Conservation (phyloP, 2,888 invertebrate species). For the Troides oblongomaculatus region DNA sequence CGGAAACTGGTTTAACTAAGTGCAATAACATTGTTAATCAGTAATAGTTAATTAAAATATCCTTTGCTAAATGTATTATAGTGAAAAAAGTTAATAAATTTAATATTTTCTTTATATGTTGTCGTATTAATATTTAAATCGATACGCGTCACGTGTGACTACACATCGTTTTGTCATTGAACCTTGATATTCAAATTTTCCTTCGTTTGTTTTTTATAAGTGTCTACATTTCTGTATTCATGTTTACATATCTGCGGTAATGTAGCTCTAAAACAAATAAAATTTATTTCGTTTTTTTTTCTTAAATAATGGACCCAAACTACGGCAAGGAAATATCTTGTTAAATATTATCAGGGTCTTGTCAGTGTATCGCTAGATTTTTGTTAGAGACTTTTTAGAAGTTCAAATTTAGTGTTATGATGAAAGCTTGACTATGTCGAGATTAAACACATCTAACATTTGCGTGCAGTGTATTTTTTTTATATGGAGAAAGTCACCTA, state of each 20-base stretch:
- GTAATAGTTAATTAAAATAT: too few relatives aligned
- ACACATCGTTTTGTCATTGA: not conserved
- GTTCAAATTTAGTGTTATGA: too few relatives aligned
- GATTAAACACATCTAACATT: not conserved
- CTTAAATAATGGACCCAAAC: not conserved
- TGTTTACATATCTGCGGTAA: not conserved
- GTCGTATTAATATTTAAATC: not conserved
- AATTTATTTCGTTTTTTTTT: too few relatives aligned
- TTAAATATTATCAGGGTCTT: too few relatives aligned
- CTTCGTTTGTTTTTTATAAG: too few relatives aligned
- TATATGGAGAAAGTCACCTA: constrained; percentile 51
- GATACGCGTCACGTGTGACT: not conserved
- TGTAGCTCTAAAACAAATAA: not conserved
- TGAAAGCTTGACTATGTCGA: too few relatives aligned
- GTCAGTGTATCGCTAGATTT: too few relatives aligned
- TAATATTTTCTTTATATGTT: not conserved
- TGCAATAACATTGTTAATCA: too few relatives aligned
- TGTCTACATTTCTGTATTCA: not conserved
- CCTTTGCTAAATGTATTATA: not conserved
- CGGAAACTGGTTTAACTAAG: too few relatives aligned
- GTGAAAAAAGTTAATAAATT: not conserved
- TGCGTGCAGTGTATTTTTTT: constrained; percentile 29
- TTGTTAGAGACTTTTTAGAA: too few relatives aligned
- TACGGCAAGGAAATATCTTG: not conserved
- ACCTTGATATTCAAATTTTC: too few relatives aligned